A percentile compares a stretch with the other conserved stretches of the same genome.
These are phyloP conservation scores for Gobiocypris rarus DNA, from an alignment of 2,113 vertebrate genomes.

Conservation along the genomic window DNA sequence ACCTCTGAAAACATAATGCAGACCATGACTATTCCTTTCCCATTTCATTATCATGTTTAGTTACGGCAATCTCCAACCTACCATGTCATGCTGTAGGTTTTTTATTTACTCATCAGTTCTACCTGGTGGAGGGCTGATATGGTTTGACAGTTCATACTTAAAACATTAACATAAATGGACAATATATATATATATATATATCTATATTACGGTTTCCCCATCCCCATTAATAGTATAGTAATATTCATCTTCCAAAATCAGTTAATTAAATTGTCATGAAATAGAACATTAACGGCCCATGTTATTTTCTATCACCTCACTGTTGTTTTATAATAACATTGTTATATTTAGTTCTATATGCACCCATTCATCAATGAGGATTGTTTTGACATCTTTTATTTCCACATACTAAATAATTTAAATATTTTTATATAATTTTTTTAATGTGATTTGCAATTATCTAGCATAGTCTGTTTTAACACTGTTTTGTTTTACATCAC, in stretches of 20 bases:
- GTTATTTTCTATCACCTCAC: background rate
- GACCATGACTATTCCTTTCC: conserved; percentile 1
- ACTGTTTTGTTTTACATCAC: background rate
- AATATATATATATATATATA: no score
- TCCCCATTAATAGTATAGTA: no score
- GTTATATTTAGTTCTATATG: background rate
- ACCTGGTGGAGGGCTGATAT: background rate
- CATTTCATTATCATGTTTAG: background rate
- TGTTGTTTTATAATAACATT: background rate
- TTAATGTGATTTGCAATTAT: background rate
- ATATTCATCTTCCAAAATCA: background rate
- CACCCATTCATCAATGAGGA: background rate
- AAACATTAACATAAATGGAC: background rate
- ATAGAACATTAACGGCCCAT: background rate
- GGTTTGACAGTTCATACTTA: background rate
- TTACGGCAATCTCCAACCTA: conserved; percentile 14
- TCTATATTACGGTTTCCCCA: no score
- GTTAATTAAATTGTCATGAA: background rate
- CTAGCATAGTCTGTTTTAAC: background rate
- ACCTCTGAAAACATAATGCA: background rate
- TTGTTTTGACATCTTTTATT: background rate
- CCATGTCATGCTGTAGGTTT: conserved; percentile 2
- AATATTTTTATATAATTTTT: background rate
- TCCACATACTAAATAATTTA: background rate
- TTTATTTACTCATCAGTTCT: background rate